A percentile compares a stretch with the other conserved stretches of the same genome.
These are phyloP conservation scores for Chaetodon trifasciatus DNA, from an alignment of 2,797 vertebrate genomes.

Conservation along the genomic window DNA sequence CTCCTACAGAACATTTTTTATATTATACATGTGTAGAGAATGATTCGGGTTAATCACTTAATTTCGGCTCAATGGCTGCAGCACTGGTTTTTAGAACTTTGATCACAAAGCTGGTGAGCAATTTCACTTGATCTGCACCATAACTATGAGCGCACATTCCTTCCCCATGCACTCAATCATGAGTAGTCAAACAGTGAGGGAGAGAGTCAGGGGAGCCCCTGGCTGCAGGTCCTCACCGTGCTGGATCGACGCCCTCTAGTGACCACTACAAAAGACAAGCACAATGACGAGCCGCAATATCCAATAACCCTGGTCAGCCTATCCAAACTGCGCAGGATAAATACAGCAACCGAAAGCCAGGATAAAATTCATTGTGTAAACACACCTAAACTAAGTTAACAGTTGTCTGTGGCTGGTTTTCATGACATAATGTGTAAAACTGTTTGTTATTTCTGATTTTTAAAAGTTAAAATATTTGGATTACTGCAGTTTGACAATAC, in stretches of 20 bases:
- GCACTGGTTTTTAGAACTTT: slow-evolving; percentile 31
- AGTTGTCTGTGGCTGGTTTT: neutral
- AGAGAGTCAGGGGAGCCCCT: slow-evolving; percentile 52
- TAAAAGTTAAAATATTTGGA: neutral
- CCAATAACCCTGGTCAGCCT: slow-evolving; percentile 22
- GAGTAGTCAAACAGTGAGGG: slow-evolving; percentile 48
- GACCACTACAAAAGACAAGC: slow-evolving; percentile 71
- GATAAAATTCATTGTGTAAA: neutral
- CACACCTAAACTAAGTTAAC: neutral
- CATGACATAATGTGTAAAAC: neutral
- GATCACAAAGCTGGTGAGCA: slow-evolving; percentile 48
- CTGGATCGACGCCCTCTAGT: slow-evolving; percentile 85
- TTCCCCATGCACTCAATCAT: slow-evolving; percentile 70
- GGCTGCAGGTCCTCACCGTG: slow-evolving; percentile 65
- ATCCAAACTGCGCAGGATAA: slow-evolving; percentile 15
- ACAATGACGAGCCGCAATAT: slow-evolving; percentile 34
- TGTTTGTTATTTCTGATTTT: neutral
- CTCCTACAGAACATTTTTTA: neutral
- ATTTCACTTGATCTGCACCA: slow-evolving; percentile 57
- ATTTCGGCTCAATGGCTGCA: neutral
- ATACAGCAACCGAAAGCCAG: neutral
- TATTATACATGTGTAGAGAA: neutral
- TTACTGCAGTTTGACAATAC: neutral
- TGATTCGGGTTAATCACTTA: slow-evolving; percentile 26
- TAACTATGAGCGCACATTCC: slow-evolving; percentile 62